phyloP scores from a whole-genome alignment of 2,888 invertebrate species.

The Sepiola atlantica region DNA sequence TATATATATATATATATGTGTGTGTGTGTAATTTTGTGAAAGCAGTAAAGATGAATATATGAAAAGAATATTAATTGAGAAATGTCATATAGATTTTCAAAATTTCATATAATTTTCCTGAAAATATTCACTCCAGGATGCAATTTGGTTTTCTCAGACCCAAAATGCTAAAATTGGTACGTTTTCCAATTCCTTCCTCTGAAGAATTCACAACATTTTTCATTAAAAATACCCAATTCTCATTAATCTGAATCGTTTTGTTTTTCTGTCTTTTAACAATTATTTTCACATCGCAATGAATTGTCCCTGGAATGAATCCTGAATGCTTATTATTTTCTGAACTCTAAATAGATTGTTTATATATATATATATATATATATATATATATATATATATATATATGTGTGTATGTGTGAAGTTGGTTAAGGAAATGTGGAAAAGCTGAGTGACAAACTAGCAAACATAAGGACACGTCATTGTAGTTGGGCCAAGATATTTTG shows the following conservation, averaged over 20 bases:
- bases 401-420: too few relatives aligned
- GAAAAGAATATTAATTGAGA: slow-evolving; percentile 20
- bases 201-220: background rate
- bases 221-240: slow-evolving; percentile 20
- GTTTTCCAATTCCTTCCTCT: background rate
- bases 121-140: slow-evolving; percentile 16
- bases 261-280: background rate
- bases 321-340: slow-evolving; percentile 1
- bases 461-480: too few relatives aligned
- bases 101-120: slow-evolving; percentile 32
- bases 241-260: background rate
- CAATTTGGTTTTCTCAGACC: slow-evolving; percentile 1
- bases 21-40: background rate
- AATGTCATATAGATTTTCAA: slow-evolving; percentile 1
- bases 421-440: too few relatives aligned
- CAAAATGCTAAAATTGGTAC: slow-evolving; percentile 4
- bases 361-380: background rate
- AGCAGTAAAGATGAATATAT: background rate
- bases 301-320: slow-evolving; percentile 20
- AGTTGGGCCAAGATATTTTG: too few relatives aligned
- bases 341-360: slow-evolving; percentile 8
- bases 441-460: too few relatives aligned
- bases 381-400: background rate
- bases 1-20: too few relatives aligned
- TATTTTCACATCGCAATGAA: slow-evolving; percentile 19